Percentiles rank a stretch among this genome's conserved stretches.
Evolutionary conservation across 2,888 invertebrate genomes (phyloP).

Genomic region (Cryptosula pallasiana): DNA sequence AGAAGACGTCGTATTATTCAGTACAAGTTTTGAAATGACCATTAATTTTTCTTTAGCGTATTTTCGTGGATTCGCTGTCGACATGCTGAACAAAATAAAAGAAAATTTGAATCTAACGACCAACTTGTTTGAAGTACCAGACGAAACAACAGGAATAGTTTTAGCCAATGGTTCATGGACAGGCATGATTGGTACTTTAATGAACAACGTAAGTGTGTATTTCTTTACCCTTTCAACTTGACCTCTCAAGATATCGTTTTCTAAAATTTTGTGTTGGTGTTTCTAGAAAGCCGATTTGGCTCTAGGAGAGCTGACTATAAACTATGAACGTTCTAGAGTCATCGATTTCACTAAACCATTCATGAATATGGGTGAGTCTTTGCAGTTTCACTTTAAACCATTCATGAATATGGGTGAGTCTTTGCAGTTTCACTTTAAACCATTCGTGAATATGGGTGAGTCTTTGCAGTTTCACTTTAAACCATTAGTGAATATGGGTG

Average conservation of each 20-base stretch:
- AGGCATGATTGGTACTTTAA: constrained; percentile 42
- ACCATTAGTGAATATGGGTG: no score
- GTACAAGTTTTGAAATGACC: no score
- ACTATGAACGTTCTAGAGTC: constrained; percentile 80
- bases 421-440: no score
- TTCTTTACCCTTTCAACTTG: not conserved
- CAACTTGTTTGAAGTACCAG: constrained; percentile 36
- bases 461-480: no score
- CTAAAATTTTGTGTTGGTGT: not conserved
- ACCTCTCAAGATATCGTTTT: not conserved
- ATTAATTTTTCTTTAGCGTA: not conserved
- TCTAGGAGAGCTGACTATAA: constrained; percentile 94
- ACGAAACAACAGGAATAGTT: constrained; percentile 42
- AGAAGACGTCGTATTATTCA: no score
- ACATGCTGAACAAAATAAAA: constrained; percentile 39
- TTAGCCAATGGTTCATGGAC: constrained; percentile 41
- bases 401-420: no score
- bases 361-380: constrained; percentile 51
- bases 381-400: no score
- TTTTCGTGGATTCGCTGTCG: constrained; percentile 37
- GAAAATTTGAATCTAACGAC: constrained; percentile 38
- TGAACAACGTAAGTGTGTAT: constrained; percentile 38
- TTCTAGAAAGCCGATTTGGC: constrained; percentile 87
- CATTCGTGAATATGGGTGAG: no score
- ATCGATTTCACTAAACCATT: constrained; percentile 60